phyloP scores from a whole-genome alignment of 2,797 vertebrate species.

The Apogon talboti region DNA sequence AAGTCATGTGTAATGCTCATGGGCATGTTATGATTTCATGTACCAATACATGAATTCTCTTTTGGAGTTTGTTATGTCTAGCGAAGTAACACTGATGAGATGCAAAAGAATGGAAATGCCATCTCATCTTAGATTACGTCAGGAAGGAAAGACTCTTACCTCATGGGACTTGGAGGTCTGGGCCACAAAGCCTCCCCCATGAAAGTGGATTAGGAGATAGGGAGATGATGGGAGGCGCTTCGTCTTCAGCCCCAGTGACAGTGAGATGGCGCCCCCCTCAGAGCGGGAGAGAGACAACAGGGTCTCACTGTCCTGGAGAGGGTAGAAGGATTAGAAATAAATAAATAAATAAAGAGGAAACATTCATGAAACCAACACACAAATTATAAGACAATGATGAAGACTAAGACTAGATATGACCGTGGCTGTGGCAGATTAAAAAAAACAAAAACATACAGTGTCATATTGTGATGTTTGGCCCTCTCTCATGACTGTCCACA shows the following conservation, averaged over 20 bases:
- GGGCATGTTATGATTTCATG: no score
- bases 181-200: constrained; percentile 94
- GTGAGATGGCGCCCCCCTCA: constrained; percentile 83
- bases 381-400: neutral
- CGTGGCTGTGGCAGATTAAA: neutral
- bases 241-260: constrained; percentile 85
- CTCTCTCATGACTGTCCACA: constrained; percentile 11
- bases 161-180: constrained; percentile 96
- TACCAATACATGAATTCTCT: neutral
- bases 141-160: constrained; percentile 66
- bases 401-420: neutral
- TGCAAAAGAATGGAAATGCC: no score
- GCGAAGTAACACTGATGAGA: neutral
- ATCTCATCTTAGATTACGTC: neutral
- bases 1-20: no score
- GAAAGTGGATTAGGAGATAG: constrained; percentile 89
- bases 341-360: neutral
- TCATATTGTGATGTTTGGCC: constrained; percentile 2
- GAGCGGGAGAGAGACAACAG: constrained; percentile 84
- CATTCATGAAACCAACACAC: neutral
- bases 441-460: neutral
- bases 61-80: neutral
- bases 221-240: constrained; percentile 85
- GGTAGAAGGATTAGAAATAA: neutral
- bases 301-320: constrained; percentile 87